These are phyloP conservation scores for Acrobasis consociella DNA, from an alignment of 2,888 invertebrate genomes.

Conservation along the genomic window DNA sequence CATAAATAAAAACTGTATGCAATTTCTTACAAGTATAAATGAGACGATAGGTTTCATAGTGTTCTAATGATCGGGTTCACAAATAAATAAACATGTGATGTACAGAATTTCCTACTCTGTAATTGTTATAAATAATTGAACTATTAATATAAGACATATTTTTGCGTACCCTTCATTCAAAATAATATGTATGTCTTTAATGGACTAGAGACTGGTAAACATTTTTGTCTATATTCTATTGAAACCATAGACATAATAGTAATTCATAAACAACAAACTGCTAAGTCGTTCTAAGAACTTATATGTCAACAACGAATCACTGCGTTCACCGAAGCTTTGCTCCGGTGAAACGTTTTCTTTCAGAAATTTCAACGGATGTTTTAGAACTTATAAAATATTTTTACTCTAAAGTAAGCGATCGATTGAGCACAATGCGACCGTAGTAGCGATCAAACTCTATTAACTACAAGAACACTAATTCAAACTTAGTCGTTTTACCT, in stretches of 20 bases:
- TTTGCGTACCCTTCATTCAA: slow-evolving; percentile 42
- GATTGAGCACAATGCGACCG: slow-evolving; percentile 35
- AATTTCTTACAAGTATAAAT: background rate
- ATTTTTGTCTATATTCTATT: slow-evolving; percentile 52
- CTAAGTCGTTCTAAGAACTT: slow-evolving; percentile 63
- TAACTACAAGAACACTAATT: slow-evolving; percentile 22
- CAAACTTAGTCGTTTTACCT: slow-evolving; percentile 19
- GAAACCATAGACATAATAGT: slow-evolving; percentile 51
- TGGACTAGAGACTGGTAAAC: slow-evolving; percentile 78
- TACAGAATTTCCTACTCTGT: slow-evolving; percentile 9
- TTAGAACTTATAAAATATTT: slow-evolving; percentile 22
- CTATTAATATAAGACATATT: slow-evolving; percentile 25
- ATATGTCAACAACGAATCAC: slow-evolving; percentile 47
- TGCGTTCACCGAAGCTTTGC: slow-evolving; percentile 48
- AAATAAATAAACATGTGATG: slow-evolving; percentile 13
- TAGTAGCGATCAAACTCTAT: slow-evolving; percentile 1
- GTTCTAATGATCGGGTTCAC: slow-evolving; percentile 1
- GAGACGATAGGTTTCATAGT: background rate
- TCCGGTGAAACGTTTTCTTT: slow-evolving; percentile 39
- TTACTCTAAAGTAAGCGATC: slow-evolving; percentile 32
- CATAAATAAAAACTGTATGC: background rate
- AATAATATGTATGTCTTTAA: slow-evolving; percentile 58
- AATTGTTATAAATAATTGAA: slow-evolving; percentile 25
- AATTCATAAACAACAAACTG: slow-evolving; percentile 41
- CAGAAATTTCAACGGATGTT: slow-evolving; percentile 38